A percentile compares a stretch with the other conserved stretches of the same genome.
Conservation (phyloP, 2,888 invertebrate species). For the Belgica antarctica region DNA sequence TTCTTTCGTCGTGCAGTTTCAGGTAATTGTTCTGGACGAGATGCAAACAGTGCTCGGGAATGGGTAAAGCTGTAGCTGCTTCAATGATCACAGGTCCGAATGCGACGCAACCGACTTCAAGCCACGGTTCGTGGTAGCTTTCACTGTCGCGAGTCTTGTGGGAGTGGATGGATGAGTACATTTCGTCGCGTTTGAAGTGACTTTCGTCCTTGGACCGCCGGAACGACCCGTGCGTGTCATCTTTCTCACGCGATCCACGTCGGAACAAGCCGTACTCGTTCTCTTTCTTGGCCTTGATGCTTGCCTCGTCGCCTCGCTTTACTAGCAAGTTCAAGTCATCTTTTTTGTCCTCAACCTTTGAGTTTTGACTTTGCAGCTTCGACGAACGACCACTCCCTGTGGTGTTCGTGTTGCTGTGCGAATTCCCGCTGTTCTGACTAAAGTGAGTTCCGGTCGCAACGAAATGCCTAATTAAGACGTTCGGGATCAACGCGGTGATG, state of each 20-base stretch:
- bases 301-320: constrained; percentile 44
- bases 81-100: constrained; percentile 87
- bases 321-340: constrained; percentile 46
- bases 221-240: constrained; percentile 44
- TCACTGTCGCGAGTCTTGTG: constrained; percentile 47
- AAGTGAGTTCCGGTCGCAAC: constrained; percentile 60
- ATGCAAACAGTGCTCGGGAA: constrained; percentile 73
- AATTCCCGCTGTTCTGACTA: constrained; percentile 52
- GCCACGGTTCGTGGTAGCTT: constrained; percentile 68
- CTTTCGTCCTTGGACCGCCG: constrained; percentile 44
- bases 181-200: constrained; percentile 44
- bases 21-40: constrained; percentile 78
- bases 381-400: constrained; percentile 56
- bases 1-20: constrained; percentile 77
- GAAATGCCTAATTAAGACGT: constrained; percentile 67
- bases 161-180: constrained; percentile 37
- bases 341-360: constrained; percentile 48
- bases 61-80: constrained; percentile 78
- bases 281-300: constrained; percentile 45
- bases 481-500: constrained; percentile 79
- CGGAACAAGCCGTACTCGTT: constrained; percentile 49
- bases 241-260: constrained; percentile 51
- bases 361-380: constrained; percentile 49
- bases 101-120: constrained; percentile 88
- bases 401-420: constrained; percentile 66